Conservation (phyloP, 2,797 vertebrate genomes). For the Acridotheres tristis region DNA sequence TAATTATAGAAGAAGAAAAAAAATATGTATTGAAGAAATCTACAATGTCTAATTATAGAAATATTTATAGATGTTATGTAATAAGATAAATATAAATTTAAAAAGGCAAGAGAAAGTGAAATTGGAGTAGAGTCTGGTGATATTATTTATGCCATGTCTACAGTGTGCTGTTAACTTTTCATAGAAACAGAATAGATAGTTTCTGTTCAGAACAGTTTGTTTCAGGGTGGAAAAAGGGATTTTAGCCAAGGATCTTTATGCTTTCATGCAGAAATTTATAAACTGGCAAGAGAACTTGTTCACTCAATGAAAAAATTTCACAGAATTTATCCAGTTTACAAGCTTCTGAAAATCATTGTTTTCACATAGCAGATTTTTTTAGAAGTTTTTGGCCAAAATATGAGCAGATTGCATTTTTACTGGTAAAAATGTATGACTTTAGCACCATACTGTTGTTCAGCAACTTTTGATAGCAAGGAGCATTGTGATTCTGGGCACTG, state of each 20-base stretch:
- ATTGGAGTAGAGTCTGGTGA: neutral
- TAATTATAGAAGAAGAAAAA: neutral
- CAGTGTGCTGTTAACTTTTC: slow-evolving; percentile 11
- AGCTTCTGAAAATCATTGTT: slow-evolving; percentile 49
- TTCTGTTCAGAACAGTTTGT: slow-evolving; percentile 63
- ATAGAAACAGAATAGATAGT: slow-evolving; percentile 28
- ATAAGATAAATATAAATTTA: neutral
- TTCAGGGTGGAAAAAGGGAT: slow-evolving; percentile 19
- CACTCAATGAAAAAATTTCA: neutral
- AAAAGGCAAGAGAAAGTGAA: neutral
- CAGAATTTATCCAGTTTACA: slow-evolving; percentile 39
- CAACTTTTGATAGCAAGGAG: slow-evolving; percentile 13
- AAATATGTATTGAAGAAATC: neutral
- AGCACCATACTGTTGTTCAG: slow-evolving; percentile 23
- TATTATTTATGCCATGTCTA: slow-evolving; percentile 18
- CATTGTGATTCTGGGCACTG: slow-evolving; percentile 35
- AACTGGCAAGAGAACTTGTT: slow-evolving; percentile 34
- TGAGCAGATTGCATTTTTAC: slow-evolving; percentile 52
- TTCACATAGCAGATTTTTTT: slow-evolving; percentile 39
- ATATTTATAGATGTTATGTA: neutral
- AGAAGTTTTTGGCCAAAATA: slow-evolving; percentile 32
- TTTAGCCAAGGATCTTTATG: slow-evolving; percentile 50
- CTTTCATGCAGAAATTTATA: slow-evolving; percentile 37
- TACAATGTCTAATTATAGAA: neutral
- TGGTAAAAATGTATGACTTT: neutral